Evolutionary conservation across 2,113 vertebrate genomes (phyloP).

Genomic region (Poicephalus meyeri): DNA sequence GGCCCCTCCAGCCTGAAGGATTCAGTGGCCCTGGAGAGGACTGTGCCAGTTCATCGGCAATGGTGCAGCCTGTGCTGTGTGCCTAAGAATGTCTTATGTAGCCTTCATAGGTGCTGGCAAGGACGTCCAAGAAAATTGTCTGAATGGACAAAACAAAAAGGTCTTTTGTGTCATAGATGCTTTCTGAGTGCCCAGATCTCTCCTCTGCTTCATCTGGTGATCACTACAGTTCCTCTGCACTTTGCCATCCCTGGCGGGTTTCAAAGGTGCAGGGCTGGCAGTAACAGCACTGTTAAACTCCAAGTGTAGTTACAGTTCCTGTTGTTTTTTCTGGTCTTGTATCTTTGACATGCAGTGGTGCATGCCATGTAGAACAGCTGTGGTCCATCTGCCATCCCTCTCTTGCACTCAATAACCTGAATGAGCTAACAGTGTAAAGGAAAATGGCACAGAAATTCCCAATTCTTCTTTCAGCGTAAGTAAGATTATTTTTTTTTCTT

Average conservation of each 20-base stretch:
- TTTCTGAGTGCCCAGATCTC: not conserved
- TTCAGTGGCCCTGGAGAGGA: not conserved
- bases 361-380: not conserved
- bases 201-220: not conserved
- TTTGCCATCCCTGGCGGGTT: not conserved
- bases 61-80: not conserved
- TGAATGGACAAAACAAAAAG: not conserved
- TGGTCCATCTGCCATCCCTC: not conserved
- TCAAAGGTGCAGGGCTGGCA: not conserved
- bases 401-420: not conserved
- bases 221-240: not conserved
- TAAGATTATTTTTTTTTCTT: not conserved
- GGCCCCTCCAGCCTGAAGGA: not conserved
- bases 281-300: not conserved
- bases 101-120: not conserved
- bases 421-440: not conserved
- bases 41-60: not conserved
- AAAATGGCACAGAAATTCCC: not conserved
- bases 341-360: not conserved
- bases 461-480: not conserved
- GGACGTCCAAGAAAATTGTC: not conserved
- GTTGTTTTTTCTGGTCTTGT: not conserved
- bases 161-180: not conserved
- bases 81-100: rapidly evolving
- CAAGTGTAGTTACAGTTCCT: not conserved